These are phyloP conservation scores for Ecliptopera silaceata DNA, from an alignment of 2,888 invertebrate genomes.

Conservation along the genomic window DNA sequence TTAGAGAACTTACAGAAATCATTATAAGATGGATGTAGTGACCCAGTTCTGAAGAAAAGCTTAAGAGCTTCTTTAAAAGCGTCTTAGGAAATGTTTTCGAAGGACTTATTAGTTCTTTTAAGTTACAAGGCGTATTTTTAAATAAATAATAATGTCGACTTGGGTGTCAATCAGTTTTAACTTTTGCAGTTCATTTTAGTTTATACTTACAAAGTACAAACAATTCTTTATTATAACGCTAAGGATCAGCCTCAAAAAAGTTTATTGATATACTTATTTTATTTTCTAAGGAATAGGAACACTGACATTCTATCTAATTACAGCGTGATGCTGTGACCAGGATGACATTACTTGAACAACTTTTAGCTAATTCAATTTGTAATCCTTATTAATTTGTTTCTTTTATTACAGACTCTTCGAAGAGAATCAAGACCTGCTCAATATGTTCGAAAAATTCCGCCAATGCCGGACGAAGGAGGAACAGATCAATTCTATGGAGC, in stretches of 20 bases:
- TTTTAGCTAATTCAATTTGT: too few species aligned
- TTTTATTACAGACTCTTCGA: slow-evolving; percentile 89
- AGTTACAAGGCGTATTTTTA: neutral
- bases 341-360: too few species aligned
- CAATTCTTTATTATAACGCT: too few species aligned
- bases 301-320: too few species aligned
- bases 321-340: too few species aligned
- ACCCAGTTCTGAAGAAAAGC: slow-evolving; percentile 9
- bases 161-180: too few species aligned
- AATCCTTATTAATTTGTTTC: neutral
- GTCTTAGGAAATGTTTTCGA: neutral
- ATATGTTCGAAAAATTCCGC: slow-evolving; percentile 91
- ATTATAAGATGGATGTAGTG: slow-evolving; percentile 7
- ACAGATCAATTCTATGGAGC: slow-evolving; percentile 90
- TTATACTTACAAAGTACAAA: too few species aligned
- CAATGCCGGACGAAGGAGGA: slow-evolving; percentile 91
- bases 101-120: neutral
- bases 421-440: slow-evolving; percentile 90
- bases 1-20: slow-evolving; percentile 16
- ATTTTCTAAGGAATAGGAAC: too few species aligned
- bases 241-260: too few species aligned
- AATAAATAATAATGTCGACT: too few species aligned
- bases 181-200: too few species aligned
- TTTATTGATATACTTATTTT: too few species aligned
- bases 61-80: neutral